Evolutionary conservation across 2,888 invertebrate species (phyloP).

Genomic region (Aleiodes testaceus): DNA sequence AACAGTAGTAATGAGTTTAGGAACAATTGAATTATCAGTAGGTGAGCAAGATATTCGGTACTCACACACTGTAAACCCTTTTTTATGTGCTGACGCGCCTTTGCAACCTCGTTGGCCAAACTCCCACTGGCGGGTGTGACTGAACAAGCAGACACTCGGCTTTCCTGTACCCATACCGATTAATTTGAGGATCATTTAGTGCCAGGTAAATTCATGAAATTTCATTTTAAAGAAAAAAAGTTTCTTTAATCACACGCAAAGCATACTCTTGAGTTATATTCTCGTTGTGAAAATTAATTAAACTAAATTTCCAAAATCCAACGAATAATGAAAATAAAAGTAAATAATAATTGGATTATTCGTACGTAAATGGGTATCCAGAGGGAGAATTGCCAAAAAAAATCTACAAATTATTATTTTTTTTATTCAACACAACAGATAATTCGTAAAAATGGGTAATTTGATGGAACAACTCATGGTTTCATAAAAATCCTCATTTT

Average conservation of each 20-base stretch:
- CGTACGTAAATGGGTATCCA: conserved; percentile 1
- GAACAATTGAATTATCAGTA: conserved; percentile 41
- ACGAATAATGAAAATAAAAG: neutral
- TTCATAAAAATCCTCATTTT: too few relatives aligned
- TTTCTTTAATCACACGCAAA: too few relatives aligned
- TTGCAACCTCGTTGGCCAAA: conserved; percentile 89
- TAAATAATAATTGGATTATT: too few relatives aligned
- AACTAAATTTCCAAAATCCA: neutral
- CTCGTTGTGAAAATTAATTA: too few relatives aligned
- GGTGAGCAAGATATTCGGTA: conserved; percentile 63
- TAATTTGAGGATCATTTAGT: conserved; percentile 62
- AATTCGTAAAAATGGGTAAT: too few relatives aligned
- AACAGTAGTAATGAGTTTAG: neutral
- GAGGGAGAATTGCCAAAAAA: conserved; percentile 28
- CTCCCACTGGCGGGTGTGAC: conserved; percentile 66
- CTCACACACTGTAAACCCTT: conserved; percentile 75
- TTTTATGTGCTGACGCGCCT: conserved; percentile 88
- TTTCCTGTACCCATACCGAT: conserved; percentile 61
- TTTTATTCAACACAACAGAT: neutral
- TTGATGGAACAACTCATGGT: too few relatives aligned
- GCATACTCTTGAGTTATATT: too few relatives aligned
- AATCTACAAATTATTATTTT: neutral
- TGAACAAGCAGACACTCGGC: conserved; percentile 63
- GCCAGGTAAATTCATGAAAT: conserved; percentile 56
- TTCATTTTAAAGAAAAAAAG: neutral